Evolutionary conservation across 1,140 invertebrate species (phyloP).

Genomic region (Dreissena polymorpha): DNA sequence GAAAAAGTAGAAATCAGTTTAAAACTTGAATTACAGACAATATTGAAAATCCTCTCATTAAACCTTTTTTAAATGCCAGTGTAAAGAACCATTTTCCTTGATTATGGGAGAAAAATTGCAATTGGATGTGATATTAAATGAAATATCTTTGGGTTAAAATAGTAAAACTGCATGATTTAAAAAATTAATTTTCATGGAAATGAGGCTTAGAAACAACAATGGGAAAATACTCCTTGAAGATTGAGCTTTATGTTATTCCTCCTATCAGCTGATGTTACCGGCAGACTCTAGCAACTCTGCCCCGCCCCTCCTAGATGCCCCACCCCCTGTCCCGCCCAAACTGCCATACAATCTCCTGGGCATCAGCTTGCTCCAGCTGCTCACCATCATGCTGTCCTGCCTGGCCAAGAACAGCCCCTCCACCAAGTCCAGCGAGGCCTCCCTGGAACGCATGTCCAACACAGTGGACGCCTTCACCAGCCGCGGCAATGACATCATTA

Average conservation of each 20-base stretch:
- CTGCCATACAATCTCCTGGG: conserved; percentile 72
- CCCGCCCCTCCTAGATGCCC: background rate
- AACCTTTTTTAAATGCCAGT: too few relatives aligned
- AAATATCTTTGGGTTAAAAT: too few relatives aligned
- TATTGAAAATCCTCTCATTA: too few relatives aligned
- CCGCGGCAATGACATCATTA: conserved; percentile 76
- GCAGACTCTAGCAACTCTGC: conserved; percentile 34
- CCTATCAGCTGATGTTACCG: conserved; percentile 62
- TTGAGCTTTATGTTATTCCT: background rate
- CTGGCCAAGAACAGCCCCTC: conserved; percentile 75
- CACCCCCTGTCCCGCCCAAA: conserved; percentile 21
- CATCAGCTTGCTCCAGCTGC: conserved; percentile 71
- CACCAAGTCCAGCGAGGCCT: conserved; percentile 73
- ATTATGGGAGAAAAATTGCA: too few relatives aligned
- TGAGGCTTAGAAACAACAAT: too few relatives aligned
- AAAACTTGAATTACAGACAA: too few relatives aligned
- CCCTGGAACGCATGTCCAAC: conserved; percentile 73
- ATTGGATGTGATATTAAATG: too few relatives aligned
- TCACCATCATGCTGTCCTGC: conserved; percentile 72
- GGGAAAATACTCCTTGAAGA: too few relatives aligned
- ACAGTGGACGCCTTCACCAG: conserved; percentile 71
- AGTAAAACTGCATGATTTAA: too few relatives aligned
- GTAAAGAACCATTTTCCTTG: too few relatives aligned
- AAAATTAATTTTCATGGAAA: too few relatives aligned
- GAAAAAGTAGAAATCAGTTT: too few relatives aligned